phyloP scores from a whole-genome alignment of 2,888 invertebrate genomes.

The Phoenoteleia sp. region DNA sequence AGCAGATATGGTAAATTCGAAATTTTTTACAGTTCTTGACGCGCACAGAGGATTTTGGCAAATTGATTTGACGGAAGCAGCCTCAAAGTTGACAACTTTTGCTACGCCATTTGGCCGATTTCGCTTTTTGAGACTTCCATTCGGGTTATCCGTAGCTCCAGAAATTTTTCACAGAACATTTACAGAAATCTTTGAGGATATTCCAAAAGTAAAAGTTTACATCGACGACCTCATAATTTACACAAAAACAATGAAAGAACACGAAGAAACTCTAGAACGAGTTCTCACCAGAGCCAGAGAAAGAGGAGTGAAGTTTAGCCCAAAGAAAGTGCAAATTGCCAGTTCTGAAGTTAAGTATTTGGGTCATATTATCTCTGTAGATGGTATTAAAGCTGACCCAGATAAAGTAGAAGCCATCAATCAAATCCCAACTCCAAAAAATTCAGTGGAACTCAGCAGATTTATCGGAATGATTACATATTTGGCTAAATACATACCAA shows the following conservation, averaged over 20 bases:
- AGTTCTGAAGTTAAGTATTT: constrained; percentile 76
- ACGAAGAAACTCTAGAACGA: constrained; percentile 68
- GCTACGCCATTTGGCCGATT: constrained; percentile 78
- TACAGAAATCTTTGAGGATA: constrained; percentile 72
- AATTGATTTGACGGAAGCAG: constrained; percentile 68
- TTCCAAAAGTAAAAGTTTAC: constrained; percentile 74
- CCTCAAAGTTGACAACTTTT: constrained; percentile 75
- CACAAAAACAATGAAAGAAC: constrained; percentile 73
- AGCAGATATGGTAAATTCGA: background rate
- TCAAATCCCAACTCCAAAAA: constrained; percentile 41
- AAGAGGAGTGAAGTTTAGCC: constrained; percentile 72
- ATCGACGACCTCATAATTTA: constrained; percentile 78
- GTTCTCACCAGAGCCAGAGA: constrained; percentile 70
- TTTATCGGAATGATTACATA: constrained; percentile 74
- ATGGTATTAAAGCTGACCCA: constrained; percentile 7
- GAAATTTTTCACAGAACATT: constrained; percentile 77
- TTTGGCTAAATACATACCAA: constrained; percentile 71
- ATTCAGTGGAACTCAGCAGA: constrained; percentile 47
- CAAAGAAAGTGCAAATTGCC: no score
- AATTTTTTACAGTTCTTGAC: constrained; percentile 66
- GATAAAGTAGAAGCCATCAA: constrained; percentile 69
- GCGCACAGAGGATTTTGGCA: constrained; percentile 74
- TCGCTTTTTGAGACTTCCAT: constrained; percentile 77
- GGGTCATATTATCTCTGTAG: constrained; percentile 70
- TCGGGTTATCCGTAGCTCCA: constrained; percentile 76